Conservation (phyloP, 92 coral and sea anemone species). For the Actinostola sp. region DNA sequence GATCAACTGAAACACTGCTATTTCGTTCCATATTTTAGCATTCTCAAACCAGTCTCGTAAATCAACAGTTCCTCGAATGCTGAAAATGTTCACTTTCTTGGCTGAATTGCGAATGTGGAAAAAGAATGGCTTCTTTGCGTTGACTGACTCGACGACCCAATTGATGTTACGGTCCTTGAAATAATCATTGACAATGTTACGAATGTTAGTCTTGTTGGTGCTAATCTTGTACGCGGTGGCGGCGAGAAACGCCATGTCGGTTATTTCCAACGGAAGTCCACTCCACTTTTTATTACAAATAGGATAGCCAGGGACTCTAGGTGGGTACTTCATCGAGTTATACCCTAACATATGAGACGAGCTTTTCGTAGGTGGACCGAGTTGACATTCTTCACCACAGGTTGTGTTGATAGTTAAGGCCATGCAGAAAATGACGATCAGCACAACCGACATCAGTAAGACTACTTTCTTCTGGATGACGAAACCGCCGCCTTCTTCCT, state of each 20-base stretch:
- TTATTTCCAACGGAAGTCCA: constrained; percentile 33
- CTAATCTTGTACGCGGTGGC: constrained; percentile 50
- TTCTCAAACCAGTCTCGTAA: constrained; percentile 68
- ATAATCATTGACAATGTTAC: constrained; percentile 22
- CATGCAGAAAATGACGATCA: constrained; percentile 31
- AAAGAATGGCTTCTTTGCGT: constrained; percentile 52
- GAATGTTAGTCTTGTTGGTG: constrained; percentile 15
- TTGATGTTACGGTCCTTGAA: constrained; percentile 36
- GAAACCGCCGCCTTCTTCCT: constrained; percentile 44
- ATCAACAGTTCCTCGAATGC: constrained; percentile 62
- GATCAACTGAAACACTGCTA: constrained; percentile 65
- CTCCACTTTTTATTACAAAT: constrained; percentile 69
- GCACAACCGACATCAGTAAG: constrained; percentile 29
- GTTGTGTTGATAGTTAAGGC: constrained; percentile 19
- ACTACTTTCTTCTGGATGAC: constrained; percentile 44
- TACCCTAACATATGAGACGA: background rate
- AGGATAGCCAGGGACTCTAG: constrained; percentile 44
- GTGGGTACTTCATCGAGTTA: background rate
- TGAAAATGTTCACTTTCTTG: constrained; percentile 38
- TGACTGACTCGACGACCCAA: constrained; percentile 52
- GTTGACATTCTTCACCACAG: constrained; percentile 44
- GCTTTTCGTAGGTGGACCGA: constrained; percentile 9
- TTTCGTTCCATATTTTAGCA: constrained; percentile 68
- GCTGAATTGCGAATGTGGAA: constrained; percentile 47
- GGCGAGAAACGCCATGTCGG: constrained; percentile 74